Evolutionary conservation across 1,140 invertebrate genomes (phyloP).

Genomic region (Listronotus oregonensis): DNA sequence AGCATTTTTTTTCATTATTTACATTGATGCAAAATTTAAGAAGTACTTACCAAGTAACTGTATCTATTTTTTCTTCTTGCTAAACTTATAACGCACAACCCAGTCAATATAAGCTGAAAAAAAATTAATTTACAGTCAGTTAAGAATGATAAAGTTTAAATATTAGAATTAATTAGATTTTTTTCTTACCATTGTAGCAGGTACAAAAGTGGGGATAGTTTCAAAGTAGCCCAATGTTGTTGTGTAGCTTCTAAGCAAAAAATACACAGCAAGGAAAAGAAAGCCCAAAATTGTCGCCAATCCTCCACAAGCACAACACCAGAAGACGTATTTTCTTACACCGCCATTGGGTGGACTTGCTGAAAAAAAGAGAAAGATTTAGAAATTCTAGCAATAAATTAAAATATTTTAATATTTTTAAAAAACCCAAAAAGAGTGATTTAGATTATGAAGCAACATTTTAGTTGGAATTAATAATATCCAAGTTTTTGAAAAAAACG

Average conservation of each 20-base stretch:
- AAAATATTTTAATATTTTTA: too few relatives aligned
- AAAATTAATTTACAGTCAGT: too few relatives aligned
- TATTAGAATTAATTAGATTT: too few relatives aligned
- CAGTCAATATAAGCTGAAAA: slow-evolving; percentile 79
- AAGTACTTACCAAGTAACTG: slow-evolving; percentile 76
- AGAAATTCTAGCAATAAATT: too few relatives aligned
- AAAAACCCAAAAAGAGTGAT: too few relatives aligned
- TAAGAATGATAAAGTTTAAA: too few relatives aligned
- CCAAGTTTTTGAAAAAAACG: too few relatives aligned
- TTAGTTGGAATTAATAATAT: too few relatives aligned
- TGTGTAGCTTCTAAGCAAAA: slow-evolving; percentile 76
- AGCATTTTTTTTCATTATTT: too few relatives aligned
- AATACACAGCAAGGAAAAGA: slow-evolving; percentile 76
- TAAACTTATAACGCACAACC: slow-evolving; percentile 82
- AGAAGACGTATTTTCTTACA: slow-evolving; percentile 73
- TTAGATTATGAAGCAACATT: too few relatives aligned
- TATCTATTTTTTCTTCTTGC: slow-evolving; percentile 82
- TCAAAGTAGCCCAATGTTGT: slow-evolving; percentile 81
- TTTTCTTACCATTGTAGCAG: slow-evolving; percentile 76
- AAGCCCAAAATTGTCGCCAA: slow-evolving; percentile 73
- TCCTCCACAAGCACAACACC: slow-evolving; percentile 75
- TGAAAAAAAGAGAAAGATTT: slow-evolving; percentile 39
- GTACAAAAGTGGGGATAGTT: slow-evolving; percentile 83
- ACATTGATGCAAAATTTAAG: too few relatives aligned
- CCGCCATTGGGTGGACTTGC: slow-evolving; percentile 54